Conservation (phyloP, 2,797 vertebrate genomes). For the Coregonus suidteri region DNA sequence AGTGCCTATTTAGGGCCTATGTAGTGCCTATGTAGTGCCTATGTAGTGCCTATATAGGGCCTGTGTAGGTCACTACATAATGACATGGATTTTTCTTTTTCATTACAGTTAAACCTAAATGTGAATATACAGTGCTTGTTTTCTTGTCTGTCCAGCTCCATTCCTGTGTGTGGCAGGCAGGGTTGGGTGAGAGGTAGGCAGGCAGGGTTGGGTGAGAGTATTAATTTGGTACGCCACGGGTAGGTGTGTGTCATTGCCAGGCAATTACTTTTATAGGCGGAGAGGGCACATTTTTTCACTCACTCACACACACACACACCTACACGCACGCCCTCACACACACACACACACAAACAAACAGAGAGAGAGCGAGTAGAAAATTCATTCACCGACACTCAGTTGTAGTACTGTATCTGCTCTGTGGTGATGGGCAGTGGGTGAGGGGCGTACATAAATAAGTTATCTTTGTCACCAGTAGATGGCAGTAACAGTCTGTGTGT, state of each 20-base stretch:
- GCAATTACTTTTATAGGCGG: slow-evolving; percentile 50
- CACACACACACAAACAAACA: background rate
- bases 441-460: background rate
- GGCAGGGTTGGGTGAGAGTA: slow-evolving; percentile 37
- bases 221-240: background rate
- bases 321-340: background rate
- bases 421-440: background rate
- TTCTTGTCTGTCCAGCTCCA: background rate
- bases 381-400: background rate
- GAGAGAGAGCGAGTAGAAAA: background rate
- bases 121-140: background rate
- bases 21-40: too few species aligned
- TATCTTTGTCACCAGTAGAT: slow-evolving; percentile 36
- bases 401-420: background rate
- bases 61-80: too few species aligned
- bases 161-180: slow-evolving; percentile 4
- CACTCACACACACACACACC: background rate
- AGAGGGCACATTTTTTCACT: background rate
- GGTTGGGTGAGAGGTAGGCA: slow-evolving; percentile 30
- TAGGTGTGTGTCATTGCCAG: slow-evolving; percentile 34
- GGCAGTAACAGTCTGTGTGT: slow-evolving; percentile 44
- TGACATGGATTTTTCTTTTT: too few species aligned
- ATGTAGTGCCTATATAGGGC: too few species aligned
- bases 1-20: too few species aligned
- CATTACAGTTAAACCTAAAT: background rate